phyloP scores from a whole-genome alignment of 1,140 invertebrate genomes.

The Ptiloglossa arizonensis region DNA sequence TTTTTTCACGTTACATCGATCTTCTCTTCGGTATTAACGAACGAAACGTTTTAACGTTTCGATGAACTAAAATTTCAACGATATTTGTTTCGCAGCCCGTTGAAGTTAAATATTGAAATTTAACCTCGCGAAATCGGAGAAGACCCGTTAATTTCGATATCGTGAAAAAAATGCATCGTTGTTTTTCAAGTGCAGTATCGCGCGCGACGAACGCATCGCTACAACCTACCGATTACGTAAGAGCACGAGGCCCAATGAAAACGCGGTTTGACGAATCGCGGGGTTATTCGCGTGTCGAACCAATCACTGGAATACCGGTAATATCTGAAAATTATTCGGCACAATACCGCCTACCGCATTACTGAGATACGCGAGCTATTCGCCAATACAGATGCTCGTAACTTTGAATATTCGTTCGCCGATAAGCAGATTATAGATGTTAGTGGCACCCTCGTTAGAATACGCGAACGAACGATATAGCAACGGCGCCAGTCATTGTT shows the following conservation, averaged over 20 bases:
- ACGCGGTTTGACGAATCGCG: slow-evolving; percentile 9
- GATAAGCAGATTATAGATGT: slow-evolving; percentile 26
- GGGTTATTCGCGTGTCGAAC: background rate
- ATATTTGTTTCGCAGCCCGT: no score
- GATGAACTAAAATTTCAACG: no score
- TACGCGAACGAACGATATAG: background rate
- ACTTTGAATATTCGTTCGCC: slow-evolving; percentile 14
- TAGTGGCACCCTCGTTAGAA: background rate
- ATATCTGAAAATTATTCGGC: slow-evolving; percentile 19
- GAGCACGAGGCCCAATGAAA: slow-evolving; percentile 1
- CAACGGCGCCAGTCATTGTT: background rate
- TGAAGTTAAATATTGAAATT: no score
- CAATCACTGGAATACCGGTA: slow-evolving; percentile 19
- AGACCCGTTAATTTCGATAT: no score
- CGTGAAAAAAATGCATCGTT: no score
- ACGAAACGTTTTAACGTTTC: no score
- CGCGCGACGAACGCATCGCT: background rate
- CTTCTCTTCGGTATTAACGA: no score
- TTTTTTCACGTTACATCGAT: no score
- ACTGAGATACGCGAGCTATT: slow-evolving; percentile 24
- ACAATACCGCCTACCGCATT: slow-evolving; percentile 5
- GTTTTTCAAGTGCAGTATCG: no score
- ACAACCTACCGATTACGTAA: background rate
- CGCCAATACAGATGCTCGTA: slow-evolving; percentile 9
- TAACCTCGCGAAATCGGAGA: no score